These are phyloP conservation scores for Acronicta leporina DNA, from an alignment of 2,888 invertebrate genomes.

Conservation along the genomic window DNA sequence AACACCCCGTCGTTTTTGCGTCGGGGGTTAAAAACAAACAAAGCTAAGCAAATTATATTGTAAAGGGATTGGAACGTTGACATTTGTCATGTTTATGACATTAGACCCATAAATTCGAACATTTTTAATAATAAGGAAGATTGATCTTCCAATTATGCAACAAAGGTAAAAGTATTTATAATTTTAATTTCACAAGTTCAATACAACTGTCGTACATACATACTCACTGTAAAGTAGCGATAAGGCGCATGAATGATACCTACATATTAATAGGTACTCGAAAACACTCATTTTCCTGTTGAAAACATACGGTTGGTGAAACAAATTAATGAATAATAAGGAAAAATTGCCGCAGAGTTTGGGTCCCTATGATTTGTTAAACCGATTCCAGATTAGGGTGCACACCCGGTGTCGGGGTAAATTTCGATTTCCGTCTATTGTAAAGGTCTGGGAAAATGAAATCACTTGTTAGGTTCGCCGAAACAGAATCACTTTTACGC, in stretches of 20 bases:
- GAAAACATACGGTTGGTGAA: conserved; percentile 46
- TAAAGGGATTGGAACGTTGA: too few relatives aligned
- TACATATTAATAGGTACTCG: conserved; percentile 23
- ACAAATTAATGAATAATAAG: conserved; percentile 52
- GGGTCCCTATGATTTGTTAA: conserved; percentile 73
- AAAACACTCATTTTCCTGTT: conserved; percentile 40
- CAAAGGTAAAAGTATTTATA: too few relatives aligned
- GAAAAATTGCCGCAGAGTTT: conserved; percentile 55
- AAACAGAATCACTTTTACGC: conserved; percentile 79
- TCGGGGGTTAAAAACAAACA: too few relatives aligned
- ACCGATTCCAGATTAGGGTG: conserved; percentile 72
- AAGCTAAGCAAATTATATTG: too few relatives aligned
- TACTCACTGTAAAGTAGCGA: conserved; percentile 28
- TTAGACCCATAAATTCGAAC: too few relatives aligned
- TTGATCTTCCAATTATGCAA: too few relatives aligned
- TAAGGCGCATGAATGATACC: conserved; percentile 35
- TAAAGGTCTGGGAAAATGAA: conserved; percentile 74
- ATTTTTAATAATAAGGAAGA: too few relatives aligned
- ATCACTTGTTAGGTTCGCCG: conserved; percentile 73
- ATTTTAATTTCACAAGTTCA: conserved; percentile 16
- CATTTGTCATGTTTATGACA: too few relatives aligned
- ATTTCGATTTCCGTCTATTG: conserved; percentile 81
- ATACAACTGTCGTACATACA: conserved; percentile 21
- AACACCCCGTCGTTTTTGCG: too few relatives aligned
- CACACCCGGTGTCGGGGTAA: conserved; percentile 70